Base-by-base conservation (phyloP, 2,797 vertebrate genomes). In the Bovichtus diacanthus region DNA sequence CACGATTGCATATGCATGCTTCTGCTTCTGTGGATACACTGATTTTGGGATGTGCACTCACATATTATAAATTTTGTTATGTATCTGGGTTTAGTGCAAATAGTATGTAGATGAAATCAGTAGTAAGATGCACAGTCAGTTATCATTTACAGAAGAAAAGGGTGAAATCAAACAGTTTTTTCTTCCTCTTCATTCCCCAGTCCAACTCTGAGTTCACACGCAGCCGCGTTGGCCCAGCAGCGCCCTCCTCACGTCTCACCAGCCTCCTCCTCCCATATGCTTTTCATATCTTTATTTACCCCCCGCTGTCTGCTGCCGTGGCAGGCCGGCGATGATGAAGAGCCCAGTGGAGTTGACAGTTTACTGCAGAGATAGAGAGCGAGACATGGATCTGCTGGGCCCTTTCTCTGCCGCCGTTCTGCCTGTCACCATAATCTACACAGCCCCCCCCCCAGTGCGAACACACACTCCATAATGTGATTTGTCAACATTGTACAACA, bases 401-500 rank as follows among this genome's bases (percentile, higher is more conserved):
- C 73, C 69, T 78, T 53, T 86, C 70, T 82, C 51, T 21, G 72
- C 55, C 73, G 55, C 74, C 70, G 44, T 87, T 84, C 74, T 73
- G 81, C 85, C 85, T 92, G 90, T 90, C 89, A 79, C 63, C 44
- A 56, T 91, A 85, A 92, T 92, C 86, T 85, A 75, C 64, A 84
- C 74, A 80, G 70, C 80, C 43, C 64, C 39, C 64, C 39, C 64
- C 19, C 44, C 29, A 13, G 74, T 27, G 76, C 85, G 66, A 85
- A 39, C 87, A 67, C 80, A 54, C 70, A 70, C 70, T 65, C 71
- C 44, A 49, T 92, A 90, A 92, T 88, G 88, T 85, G 86, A 91
- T 93, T 88, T 89, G 84, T 92, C 90, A 90, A 84, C 67, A 46
- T 64, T 81, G 72, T 73, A 68, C 70, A 61, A 82, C 81, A 88